Conservation (phyloP, 2,113 vertebrate genomes). For the Gallinago media region DNA sequence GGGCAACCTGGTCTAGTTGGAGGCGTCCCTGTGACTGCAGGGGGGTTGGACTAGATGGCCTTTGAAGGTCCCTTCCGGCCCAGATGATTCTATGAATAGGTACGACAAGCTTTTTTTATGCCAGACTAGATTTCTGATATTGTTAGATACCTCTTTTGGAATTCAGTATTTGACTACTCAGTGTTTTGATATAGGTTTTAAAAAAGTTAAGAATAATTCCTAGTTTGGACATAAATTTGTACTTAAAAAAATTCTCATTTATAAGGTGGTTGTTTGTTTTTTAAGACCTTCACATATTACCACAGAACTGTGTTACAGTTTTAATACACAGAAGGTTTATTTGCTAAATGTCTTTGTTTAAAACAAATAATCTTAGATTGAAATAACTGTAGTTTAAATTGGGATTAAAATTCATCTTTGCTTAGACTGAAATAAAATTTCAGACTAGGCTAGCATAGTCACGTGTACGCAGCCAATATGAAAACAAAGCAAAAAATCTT, state of each 20-base stretch:
- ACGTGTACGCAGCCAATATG: rapidly evolving
- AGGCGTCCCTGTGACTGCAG: too few species aligned
- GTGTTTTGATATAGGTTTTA: not conserved
- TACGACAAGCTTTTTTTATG: not conserved
- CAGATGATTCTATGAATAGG: not conserved
- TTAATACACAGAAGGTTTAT: not conserved
- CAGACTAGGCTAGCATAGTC: not conserved
- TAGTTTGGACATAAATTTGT: not conserved
- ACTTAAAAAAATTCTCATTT: not conserved
- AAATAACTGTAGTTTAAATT: not conserved
- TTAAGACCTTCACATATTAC: not conserved
- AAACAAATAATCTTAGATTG: not conserved
- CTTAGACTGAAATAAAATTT: not conserved
- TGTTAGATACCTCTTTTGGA: not conserved
- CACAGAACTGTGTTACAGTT: not conserved
- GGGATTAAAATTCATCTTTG: not conserved
- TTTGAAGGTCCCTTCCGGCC: too few species aligned
- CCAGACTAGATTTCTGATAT: not conserved
- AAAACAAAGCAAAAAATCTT: not conserved
- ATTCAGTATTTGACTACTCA: not conserved
- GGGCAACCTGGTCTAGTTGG: too few species aligned
- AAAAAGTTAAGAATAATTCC: not conserved
- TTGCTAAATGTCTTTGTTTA: not conserved
- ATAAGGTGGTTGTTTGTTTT: not conserved
- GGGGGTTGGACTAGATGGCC: too few species aligned